Conservation (phyloP, 2,113 vertebrate genomes). For the Gadus chalcogrammus region DNA sequence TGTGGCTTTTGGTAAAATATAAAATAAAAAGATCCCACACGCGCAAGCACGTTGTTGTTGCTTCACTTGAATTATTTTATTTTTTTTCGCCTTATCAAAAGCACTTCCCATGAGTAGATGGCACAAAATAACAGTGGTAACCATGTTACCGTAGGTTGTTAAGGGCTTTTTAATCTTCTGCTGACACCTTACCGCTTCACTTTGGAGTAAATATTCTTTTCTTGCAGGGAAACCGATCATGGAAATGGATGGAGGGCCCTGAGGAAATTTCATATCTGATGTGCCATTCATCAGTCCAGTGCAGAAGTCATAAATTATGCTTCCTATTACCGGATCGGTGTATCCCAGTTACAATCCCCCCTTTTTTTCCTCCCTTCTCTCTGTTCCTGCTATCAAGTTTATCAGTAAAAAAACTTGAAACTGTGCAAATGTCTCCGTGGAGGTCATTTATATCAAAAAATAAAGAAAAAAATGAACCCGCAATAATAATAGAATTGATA, state of each 20-base stretch:
- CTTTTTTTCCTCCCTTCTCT: conserved; percentile 46
- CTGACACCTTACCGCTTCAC: conserved; percentile 53
- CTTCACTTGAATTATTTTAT: conserved; percentile 23
- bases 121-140: conserved; percentile 19
- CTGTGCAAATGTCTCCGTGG: conserved; percentile 56
- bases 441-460: conserved; percentile 51
- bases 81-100: conserved; percentile 40
- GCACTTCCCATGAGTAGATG: conserved; percentile 25
- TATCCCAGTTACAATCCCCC: conserved; percentile 66
- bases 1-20: conserved; percentile 20
- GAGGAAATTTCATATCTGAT: conserved; percentile 70
- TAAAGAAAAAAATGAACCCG: conserved; percentile 48
- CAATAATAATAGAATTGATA: conserved; percentile 29
- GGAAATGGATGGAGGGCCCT: conserved; percentile 58
- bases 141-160: conserved; percentile 43
- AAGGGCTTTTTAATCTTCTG: conserved; percentile 36
- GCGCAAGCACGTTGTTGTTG: conserved; percentile 1
- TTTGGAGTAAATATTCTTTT: conserved; percentile 61
- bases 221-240: conserved; percentile 53
- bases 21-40: no score
- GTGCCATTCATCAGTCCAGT: conserved; percentile 60
- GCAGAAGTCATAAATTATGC: conserved; percentile 69
- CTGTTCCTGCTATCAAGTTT: conserved; percentile 51
- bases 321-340: conserved; percentile 68
- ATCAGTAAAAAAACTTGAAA: conserved; percentile 61